Evolutionary conservation across 2,797 vertebrate species (phyloP).

Genomic region (Micropoecilia bifurca): DNA sequence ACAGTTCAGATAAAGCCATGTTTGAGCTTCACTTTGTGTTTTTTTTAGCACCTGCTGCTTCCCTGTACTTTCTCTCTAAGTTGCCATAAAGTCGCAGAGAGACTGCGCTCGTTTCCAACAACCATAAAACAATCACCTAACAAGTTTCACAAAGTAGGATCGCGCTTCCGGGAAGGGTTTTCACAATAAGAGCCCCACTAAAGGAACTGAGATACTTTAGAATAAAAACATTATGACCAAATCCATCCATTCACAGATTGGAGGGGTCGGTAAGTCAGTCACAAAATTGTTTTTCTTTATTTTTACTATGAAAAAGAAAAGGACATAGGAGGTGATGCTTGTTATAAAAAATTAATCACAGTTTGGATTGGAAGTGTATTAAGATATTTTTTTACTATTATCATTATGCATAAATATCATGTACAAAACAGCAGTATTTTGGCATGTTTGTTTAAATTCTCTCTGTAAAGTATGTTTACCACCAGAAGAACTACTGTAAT

Average conservation of each 20-base stretch:
- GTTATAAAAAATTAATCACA: background rate
- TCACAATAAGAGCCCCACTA: constrained; percentile 44
- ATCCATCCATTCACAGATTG: background rate
- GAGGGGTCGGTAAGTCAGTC: background rate
- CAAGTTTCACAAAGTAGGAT: background rate
- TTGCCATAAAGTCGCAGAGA: constrained; percentile 43
- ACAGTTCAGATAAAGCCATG: constrained; percentile 84
- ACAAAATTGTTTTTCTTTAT: background rate
- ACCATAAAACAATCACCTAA: background rate
- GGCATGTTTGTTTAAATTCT: background rate
- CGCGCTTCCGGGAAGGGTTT: background rate
- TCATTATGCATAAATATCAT: background rate
- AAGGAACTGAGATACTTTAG: background rate
- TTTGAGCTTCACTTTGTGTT: constrained; percentile 46
- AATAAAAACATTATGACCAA: background rate
- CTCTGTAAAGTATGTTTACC: background rate
- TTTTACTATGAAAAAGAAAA: background rate
- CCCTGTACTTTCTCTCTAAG: constrained; percentile 24
- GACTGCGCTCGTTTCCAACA: background rate
- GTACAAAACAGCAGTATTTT: background rate
- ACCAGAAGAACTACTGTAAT: background rate
- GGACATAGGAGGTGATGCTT: background rate
- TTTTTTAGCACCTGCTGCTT: constrained; percentile 30
- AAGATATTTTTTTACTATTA: background rate
- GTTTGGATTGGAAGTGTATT: background rate